Evolutionary conservation across 2,888 invertebrate genomes (phyloP).

Genomic region (Nemurella pictetii): DNA sequence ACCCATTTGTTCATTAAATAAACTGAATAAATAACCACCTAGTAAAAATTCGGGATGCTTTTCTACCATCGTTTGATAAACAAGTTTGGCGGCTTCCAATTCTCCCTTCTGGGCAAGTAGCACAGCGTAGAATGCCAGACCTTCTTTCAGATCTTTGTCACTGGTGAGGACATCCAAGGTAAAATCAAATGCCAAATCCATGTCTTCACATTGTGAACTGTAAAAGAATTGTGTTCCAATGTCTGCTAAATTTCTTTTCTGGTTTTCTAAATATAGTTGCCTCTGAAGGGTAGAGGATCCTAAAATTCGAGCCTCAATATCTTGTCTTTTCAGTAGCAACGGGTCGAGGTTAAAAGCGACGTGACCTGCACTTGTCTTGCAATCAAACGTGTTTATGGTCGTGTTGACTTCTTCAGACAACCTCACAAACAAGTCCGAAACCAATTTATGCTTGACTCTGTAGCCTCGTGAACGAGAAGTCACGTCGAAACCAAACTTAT

Average conservation of each 20-base stretch:
- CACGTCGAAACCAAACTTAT: slow-evolving; percentile 2
- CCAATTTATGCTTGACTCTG: slow-evolving; percentile 43
- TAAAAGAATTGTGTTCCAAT: neutral
- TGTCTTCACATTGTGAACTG: neutral
- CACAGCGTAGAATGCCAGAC: neutral
- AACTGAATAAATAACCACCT: slow-evolving; percentile 50
- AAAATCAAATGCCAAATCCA: neutral
- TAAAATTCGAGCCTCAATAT: neutral
- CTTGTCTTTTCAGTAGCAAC: neutral
- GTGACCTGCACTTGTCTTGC: neutral
- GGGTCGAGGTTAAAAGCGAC: neutral
- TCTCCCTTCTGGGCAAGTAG: neutral
- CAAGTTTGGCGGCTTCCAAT: slow-evolving; percentile 37
- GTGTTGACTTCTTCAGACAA: slow-evolving; percentile 47
- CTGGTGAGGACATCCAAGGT: neutral
- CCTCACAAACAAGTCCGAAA: slow-evolving; percentile 48
- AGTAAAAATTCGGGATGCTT: slow-evolving; percentile 49
- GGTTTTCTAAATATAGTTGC: slow-evolving; percentile 49
- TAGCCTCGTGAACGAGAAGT: neutral
- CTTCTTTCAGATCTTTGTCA: neutral
- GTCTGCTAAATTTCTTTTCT: slow-evolving; percentile 48
- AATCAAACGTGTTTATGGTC: neutral
- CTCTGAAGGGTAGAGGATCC: slow-evolving; percentile 45
- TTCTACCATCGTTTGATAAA: slow-evolving; percentile 48
- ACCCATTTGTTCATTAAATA: slow-evolving; percentile 48